Evolutionary conservation across 2,888 invertebrate species (phyloP), one percentile per base, ranked within the genome.

Genomic region (Eueremaeus valkanovi): DNA sequence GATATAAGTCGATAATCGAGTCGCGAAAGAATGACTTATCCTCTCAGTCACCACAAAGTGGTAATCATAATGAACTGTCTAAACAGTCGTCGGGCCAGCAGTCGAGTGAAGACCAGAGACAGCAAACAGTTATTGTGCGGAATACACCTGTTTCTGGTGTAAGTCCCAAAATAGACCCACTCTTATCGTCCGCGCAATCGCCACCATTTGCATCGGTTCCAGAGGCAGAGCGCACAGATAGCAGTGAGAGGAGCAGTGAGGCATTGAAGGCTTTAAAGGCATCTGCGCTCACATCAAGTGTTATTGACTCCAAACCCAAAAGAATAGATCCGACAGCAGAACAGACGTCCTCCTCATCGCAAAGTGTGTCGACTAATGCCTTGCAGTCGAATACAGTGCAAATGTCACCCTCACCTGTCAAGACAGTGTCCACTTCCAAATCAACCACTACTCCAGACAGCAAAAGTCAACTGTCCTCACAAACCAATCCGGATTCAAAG

Each of bases 351-450:
- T 11, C 58, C 6, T 33, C 63, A 63, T 21, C 33, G 16, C 31
- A 29, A 63, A 16, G 31, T 3, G 33, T 33, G 9, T 63, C 63
- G 31, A 11, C 24, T 11, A 33, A 33, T 18, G n/a, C 2, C 9
- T 6, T 31, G 6, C 16, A 21, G n/a, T 63, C 63, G 5, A 29
- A 63, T 33, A 31, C 31, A 31, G 31, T 31, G 6, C 63, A 40
- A 45, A 72, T 72, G 72, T 42, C 72, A 24, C 49, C 72, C 36
- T 42, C 72, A 72, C 49, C 72, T 27, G 29, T 29, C 18, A 29
- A 63, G 31, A 31, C 16, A 24, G 29, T 63, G 63, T 31, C 63
- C 33, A 2, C 5, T 63, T 8, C 31, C 11, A 63, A 8, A 2
- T 5, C 29, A 8, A 27, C 58, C 18, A 18, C 21, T 3, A 16